Base-by-base conservation (phyloP, 2,797 vertebrate genomes). In the Esox masquinongy region DNA sequence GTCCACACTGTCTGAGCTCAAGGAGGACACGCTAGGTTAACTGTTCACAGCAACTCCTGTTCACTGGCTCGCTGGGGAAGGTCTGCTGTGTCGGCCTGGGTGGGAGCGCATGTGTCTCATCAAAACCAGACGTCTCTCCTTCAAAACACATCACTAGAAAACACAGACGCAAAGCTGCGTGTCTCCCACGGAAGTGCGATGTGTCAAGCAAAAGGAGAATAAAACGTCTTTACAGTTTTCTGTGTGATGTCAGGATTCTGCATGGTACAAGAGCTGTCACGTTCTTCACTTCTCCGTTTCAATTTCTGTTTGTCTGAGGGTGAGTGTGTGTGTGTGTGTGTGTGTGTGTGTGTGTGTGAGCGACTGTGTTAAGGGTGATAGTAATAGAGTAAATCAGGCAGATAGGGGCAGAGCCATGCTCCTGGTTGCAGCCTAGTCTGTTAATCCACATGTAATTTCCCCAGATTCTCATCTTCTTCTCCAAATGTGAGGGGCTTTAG, bases 401-500 rank as follows among this genome's bases (percentile, higher is more conserved):
- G 83, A 80, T 83, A 77, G 76, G 39, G 70, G 56, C 19, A 31
- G 72, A 68, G 24, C 49, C 75, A 75, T 61, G 50, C 50, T 82
- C 69, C 77, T 73, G 64, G 76, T 73, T 66, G 59, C 26, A 61
- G 74, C 74, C 80, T 70, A 26, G 56, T 71, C 77, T 72, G 70
- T 76, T 85, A 86, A 84, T 77, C 59, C 63, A 73, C 76, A 61
- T 64, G 80, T 83, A 83, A 91, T 89, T 87, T 89, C 85, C 80
- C 82, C 39, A 2, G 77, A 82, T 80, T 76, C 81, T 82, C 85
- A 79, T 81, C 74, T 84, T 77, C 79, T 83, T 81, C 77, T 85
- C 68, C 61, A 53, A 86, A 91, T 86, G 80, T 78, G 80, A 85
- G 26, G 64, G 79, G 86, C 87, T 90, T 91, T 85, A 83, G 67